These are phyloP conservation scores for Aleiodes testaceus DNA, from an alignment of 2,888 invertebrate species.

Conservation along the genomic window DNA sequence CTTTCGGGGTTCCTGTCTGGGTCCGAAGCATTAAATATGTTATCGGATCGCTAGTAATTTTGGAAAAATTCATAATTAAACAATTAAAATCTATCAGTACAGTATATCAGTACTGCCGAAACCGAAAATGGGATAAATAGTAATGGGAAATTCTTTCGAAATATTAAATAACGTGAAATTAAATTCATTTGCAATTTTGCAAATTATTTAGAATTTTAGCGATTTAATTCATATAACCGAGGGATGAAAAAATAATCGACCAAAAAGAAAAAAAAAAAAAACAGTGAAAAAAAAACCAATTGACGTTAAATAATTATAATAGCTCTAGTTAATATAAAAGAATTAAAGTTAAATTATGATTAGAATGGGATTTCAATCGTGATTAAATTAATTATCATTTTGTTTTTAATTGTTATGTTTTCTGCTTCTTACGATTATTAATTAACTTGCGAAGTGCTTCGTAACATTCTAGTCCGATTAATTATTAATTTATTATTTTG, in stretches of 20 bases:
- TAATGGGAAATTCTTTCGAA: slow-evolving; percentile 22
- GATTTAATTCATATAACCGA: slow-evolving; percentile 64
- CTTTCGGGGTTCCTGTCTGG: too few species aligned
- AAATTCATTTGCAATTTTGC: slow-evolving; percentile 63
- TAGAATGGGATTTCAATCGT: slow-evolving; percentile 46
- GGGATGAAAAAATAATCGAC: slow-evolving; percentile 58
- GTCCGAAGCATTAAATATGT: slow-evolving; percentile 48
- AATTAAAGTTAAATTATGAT: slow-evolving; percentile 48
- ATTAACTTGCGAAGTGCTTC: slow-evolving; percentile 8
- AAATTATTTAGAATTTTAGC: slow-evolving; percentile 66
- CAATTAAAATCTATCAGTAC: slow-evolving; percentile 56
- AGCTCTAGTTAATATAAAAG: slow-evolving; percentile 60
- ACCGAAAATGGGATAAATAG: slow-evolving; percentile 54
- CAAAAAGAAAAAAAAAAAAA: too few species aligned
- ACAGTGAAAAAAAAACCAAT: slow-evolving; percentile 45
- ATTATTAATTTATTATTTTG: slow-evolving; percentile 44
- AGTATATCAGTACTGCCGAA: slow-evolving; percentile 65
- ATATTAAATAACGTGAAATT: slow-evolving; percentile 24
- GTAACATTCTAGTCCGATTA: slow-evolving; percentile 50
- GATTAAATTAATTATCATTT: slow-evolving; percentile 52
- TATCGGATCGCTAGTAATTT: slow-evolving; percentile 41
- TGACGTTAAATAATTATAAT: slow-evolving; percentile 57
- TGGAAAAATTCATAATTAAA: too few species aligned
- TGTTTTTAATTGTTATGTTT: slow-evolving; percentile 53
- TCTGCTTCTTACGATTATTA: neutral